Base-by-base conservation (phyloP, 30 jellyfish, hydroid and myxozoan genomes). In the Cassiopea xamachana region DNA sequence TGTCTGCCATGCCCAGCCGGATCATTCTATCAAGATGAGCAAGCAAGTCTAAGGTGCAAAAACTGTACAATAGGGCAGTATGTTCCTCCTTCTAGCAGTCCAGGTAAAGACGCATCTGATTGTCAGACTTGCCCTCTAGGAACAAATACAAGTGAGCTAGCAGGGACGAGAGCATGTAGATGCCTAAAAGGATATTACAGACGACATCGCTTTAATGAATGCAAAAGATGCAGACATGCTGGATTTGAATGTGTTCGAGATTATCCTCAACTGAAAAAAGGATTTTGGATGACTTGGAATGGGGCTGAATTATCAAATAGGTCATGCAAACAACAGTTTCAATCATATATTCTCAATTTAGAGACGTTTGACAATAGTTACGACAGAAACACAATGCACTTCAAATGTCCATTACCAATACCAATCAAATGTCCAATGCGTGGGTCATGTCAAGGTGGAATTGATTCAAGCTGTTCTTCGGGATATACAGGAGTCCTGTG, bases 401-500 rank as follows among this genome's bases (percentile, higher is more conserved):
- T 89, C 16, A 15, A 17, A 0, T 73, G 91, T 50, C 61, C 7
- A 45, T n/a, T 79, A 76, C 96, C 96, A 4, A 17, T 74, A 61
- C 88, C 96, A 16, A 59, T 69, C 71, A 51, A 59, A 55, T 89
- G 96, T 55, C 91, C 91, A 8, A 55, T 79, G 14, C 51, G 27
- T 49, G 82, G 85, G 17, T 27, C 96, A 18, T 89, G 96, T 45
- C 55, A 48, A 13, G 96, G 96, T 6, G 96, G 96, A 15, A 60
- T 72, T 60, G 73, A 79, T 71, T 91, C 96, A 0, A 17, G 10
- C 15, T 89, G 96, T 50, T 44, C 77, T 27, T 47, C 68, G 5
- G 86, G 86, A 19, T 89, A 89, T 75, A 69, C 88, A 12, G 96
- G 96, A 16, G 91, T 89, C 43, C 74, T 89, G 27, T 89, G 96